Conservation (phyloP, 2,797 vertebrate species). For the Amblyraja radiata region DNA sequence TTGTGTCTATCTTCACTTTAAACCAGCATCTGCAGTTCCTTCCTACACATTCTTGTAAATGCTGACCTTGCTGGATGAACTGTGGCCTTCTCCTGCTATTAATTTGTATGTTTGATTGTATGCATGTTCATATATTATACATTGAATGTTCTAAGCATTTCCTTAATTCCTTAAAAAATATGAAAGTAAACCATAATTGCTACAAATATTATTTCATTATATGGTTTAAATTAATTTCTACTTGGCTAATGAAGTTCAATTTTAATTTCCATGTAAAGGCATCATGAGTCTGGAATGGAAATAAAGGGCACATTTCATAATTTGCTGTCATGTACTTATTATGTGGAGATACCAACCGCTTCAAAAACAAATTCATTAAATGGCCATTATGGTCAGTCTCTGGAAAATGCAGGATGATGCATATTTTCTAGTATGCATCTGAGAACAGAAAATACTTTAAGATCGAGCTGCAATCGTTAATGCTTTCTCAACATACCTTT, state of each 20-base stretch:
- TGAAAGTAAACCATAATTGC: background rate
- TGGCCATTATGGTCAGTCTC: slow-evolving; percentile 3
- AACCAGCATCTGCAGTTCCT: no score
- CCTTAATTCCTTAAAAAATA: background rate
- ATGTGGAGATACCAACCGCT: background rate
- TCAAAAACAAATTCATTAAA: slow-evolving; percentile 10
- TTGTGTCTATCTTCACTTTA: no score
- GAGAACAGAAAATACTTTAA: background rate
- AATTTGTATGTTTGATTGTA: no score
- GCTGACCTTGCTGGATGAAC: no score
- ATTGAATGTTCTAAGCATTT: background rate
- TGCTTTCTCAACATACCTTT: background rate
- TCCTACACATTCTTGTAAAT: no score
- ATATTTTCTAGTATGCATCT: background rate
- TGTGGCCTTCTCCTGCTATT: no score
- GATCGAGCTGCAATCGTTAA: background rate
- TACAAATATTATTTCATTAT: background rate
- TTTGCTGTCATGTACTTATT: slow-evolving; percentile 12
- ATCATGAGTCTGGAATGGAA: background rate
- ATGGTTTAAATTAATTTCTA: background rate
- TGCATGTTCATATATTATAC: no score
- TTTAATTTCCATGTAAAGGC: slow-evolving; percentile 16
- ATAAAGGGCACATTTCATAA: slow-evolving; percentile 20
- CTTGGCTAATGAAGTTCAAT: background rate
- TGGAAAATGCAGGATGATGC: background rate